Base-by-base conservation (phyloP, 2,797 vertebrate species). In the Pelodytes ibericus region DNA sequence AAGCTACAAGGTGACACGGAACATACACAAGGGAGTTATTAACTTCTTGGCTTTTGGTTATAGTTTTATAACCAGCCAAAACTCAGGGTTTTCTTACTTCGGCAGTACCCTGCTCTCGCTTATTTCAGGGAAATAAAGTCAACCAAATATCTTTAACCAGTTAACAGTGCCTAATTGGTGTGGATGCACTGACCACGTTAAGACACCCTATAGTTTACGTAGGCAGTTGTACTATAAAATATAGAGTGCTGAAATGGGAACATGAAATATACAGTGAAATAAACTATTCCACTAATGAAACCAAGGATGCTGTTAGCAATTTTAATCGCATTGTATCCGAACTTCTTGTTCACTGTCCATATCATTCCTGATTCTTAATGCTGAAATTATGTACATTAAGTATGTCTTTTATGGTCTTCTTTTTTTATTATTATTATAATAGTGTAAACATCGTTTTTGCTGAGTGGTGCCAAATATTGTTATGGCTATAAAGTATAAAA, bases 401-500 rank as follows among this genome's bases (percentile, higher is more conserved):
- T 67, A 30, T 73, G 63, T 69, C 47, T 62, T 63, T 13, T 70
- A 61, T 60, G 39, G 2, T 72, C 25, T 36, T 61, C 41, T 62
- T 11, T 44, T 44, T 3, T 44, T 44, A 22, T 53, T 53, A 16
- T 47, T 47, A 47, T 77, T 66, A 26, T 64, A 60, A 39, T 67
- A 56, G 36, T 58, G 60, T 77, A 77, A 30, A 77, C 58, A 68
- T 39, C 44, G 20, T 53, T 65, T 33, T 67, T 72, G 72, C 61
- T 53, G n/a, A n/a, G 72, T 27, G 58, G 77, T 79, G 77, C 77
- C 77, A 79, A 79, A 79, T 58, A 61, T 60, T 79, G 44, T 60
- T 69, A n/a, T 44, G 58, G 44, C 47, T 10, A 39, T 73, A 79
- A 53, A 69, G 24, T 73, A 72, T 61, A 62, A 57, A n/a, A 57